Base-by-base conservation (phyloP, 2,113 vertebrate genomes). In the Sterna hirundo region DNA sequence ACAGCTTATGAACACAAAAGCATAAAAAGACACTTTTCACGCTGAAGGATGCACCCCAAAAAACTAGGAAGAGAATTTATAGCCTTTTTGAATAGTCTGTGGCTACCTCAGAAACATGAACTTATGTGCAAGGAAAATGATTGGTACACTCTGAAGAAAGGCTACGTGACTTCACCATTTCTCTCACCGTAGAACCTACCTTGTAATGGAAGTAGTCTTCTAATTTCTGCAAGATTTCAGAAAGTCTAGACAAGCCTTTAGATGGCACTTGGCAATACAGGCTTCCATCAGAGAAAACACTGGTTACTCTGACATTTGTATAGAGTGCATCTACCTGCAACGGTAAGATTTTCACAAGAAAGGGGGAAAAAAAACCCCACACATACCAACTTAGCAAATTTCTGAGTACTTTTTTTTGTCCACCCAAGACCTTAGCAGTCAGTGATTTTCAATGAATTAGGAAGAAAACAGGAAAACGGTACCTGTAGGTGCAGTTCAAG, bases 181-280 rank as follows among this genome's bases (percentile, higher is more conserved):
- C 46, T 40, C 34, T 86, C n/a, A 89, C 17, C 34, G 36, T 0
- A 4, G 22, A 88, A 60, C 93, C 65, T 97, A 99, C 99, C 98
- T 99, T 98, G 49, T 98, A 98, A 36, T 92, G 92, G 77, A 99
- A 99, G 94, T 98, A 98, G 22, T 98, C 97, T 92, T 99, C 98
- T 11, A 98, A 92, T 94, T 98, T 98, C 66, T 98, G 98, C 83
- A 99, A 86, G 34, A 98, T 85, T 82, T 98, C 98, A 15, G 46
- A 96, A 38, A 99, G 98, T 88, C 98, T 99, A 58, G 97, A 96
- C 46, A 98, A 97, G 82, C 99, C 99, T 96, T 99, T 98, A 49
- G 98, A 99, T 19, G 99, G 99, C 60, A 99, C 97, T 94, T 99
- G 99, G 94, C 99, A 99, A 97, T 98, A 99, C 15, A 99, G 97